Base-by-base conservation (phyloP, 2,797 vertebrate species). In the Argya squamiceps region DNA sequence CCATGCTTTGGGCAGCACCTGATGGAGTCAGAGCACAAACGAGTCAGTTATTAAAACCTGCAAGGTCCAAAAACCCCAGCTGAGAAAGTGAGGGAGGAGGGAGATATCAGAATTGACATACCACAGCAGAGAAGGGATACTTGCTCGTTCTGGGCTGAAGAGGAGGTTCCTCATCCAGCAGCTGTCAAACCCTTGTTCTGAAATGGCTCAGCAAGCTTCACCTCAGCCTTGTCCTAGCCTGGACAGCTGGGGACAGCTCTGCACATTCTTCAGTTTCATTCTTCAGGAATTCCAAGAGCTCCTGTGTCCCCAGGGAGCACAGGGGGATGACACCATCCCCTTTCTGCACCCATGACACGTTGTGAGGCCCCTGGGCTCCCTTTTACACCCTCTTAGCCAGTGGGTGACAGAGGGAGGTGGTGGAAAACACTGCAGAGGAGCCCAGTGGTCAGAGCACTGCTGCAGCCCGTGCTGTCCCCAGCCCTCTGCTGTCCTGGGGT, bases 391-490 rank as follows among this genome's bases (percentile, higher is more conserved):
- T n/a, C 23, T 32, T 5, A 49, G 55, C 7, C 60, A 24, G 43
- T 4, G 36, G 19, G 29, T 29, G 15, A 17, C 80, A 78, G 44
- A 36, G 47, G 0, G 4, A 64, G 49, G 1, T 3, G 46, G 4
- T 11, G 14, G 15, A 4, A 43, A 43, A 11, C 47, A 5, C 2
- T 6, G 43, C 50, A 46, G 13, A 56, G 49, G 34, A 80, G 41
- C 26, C 5, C 52, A 9, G 19, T 0, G 39, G 9, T 17, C 59
- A 58, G 29, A 8, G 47, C 30, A 1, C 13, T 36, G 21, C 15
- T 15, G 9, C 13, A 23, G 75, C 3, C 0, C 9, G 0, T 2
- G 2, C 7, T 36, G 27, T 26, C 52, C 47, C 2, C 0, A 23
- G 1, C 16, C 22, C 79, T 44, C n/a, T 43, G 37, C 58, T 49